These are phyloP conservation scores for Drosophila mulleri DNA, from an alignment of 2,888 invertebrate species.

Conservation along the genomic window DNA sequence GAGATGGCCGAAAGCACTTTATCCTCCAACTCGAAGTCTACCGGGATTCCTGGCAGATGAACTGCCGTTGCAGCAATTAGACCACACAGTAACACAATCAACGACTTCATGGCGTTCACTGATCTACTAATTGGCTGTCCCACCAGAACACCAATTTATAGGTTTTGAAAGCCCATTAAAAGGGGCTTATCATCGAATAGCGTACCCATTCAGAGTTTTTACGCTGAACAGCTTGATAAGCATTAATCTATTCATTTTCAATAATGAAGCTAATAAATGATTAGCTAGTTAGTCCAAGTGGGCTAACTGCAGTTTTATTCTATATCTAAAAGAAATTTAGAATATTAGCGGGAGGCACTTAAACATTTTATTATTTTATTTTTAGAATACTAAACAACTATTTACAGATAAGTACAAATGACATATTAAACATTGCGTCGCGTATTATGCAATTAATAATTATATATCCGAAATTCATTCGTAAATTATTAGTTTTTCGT, in stretches of 20 bases:
- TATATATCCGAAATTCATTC: too few species aligned
- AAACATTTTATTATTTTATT: background rate
- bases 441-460: too few species aligned
- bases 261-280: slow-evolving; percentile 1
- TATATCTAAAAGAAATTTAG: slow-evolving; percentile 17
- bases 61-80: slow-evolving; percentile 56
- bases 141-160: slow-evolving; percentile 55
- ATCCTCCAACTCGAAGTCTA: slow-evolving; percentile 62
- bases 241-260: slow-evolving; percentile 20
- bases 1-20: slow-evolving; percentile 70
- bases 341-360: background rate
- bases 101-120: slow-evolving; percentile 51
- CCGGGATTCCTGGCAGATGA: slow-evolving; percentile 69
- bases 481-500: too few species aligned
- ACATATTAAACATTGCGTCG: too few species aligned
- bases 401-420: background rate
- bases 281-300: background rate
- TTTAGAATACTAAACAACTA: background rate
- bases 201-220: slow-evolving; percentile 13
- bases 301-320: slow-evolving; percentile 14
- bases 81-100: slow-evolving; percentile 52
- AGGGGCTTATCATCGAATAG: slow-evolving; percentile 26
- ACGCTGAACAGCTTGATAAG: slow-evolving; percentile 31
- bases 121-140: slow-evolving; percentile 30
- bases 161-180: slow-evolving; percentile 26